Evolutionary conservation across 2,797 vertebrate species (phyloP).

Genomic region (Mastacembelus armatus): DNA sequence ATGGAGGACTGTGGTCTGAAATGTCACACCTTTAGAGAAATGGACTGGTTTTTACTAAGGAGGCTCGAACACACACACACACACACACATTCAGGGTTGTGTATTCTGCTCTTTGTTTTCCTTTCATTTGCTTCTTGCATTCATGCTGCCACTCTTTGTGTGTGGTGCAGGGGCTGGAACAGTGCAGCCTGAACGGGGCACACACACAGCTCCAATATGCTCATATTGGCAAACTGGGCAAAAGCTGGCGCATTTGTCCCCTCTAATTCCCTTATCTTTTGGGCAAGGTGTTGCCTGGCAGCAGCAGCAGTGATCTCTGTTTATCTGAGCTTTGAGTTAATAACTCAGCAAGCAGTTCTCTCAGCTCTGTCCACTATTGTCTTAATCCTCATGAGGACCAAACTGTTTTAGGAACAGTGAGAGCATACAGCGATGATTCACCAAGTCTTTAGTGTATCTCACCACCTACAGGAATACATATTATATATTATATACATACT

Average conservation of each 20-base stretch:
- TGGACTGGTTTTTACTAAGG: constrained; percentile 10
- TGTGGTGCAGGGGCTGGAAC: neutral
- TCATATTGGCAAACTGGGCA: constrained; percentile 39
- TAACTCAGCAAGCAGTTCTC: constrained; percentile 51
- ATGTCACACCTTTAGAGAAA: constrained; percentile 45
- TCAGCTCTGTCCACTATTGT: constrained; percentile 56
- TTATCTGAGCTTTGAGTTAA: constrained; percentile 59
- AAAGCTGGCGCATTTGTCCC: constrained; percentile 43
- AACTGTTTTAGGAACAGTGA: constrained; percentile 35
- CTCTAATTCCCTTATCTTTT: constrained; percentile 66
- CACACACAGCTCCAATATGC: constrained; percentile 25
- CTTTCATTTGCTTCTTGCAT: constrained; percentile 13
- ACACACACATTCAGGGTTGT: constrained; percentile 1
- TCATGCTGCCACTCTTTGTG: constrained; percentile 14
- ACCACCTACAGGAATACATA: neutral
- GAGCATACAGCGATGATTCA: constrained; percentile 15
- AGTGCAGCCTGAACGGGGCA: constrained; percentile 28
- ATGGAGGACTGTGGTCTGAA: constrained; percentile 14
- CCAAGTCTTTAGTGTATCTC: neutral
- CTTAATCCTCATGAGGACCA: constrained; percentile 45
- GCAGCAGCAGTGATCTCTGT: constrained; percentile 52
- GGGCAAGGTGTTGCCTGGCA: constrained; percentile 56
- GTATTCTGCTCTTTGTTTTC: constrained; percentile 7
- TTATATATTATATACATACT: neutral
- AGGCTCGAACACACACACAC: neutral